Evolutionary conservation across 2,113 vertebrate genomes (phyloP).

Genomic region (Haemorhous mexicanus): DNA sequence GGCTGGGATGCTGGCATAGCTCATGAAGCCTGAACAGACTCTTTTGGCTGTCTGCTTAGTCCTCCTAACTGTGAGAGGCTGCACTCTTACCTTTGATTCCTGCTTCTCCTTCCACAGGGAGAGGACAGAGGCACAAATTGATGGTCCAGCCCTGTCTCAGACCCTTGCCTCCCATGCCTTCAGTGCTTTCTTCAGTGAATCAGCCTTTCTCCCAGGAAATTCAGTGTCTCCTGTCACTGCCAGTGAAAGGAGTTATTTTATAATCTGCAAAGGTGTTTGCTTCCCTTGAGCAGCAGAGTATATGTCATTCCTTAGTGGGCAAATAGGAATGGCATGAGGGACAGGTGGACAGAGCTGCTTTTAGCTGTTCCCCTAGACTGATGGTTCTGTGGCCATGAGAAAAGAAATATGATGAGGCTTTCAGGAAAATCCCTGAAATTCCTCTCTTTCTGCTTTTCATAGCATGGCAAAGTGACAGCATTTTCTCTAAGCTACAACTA

Average conservation of each 20-base stretch:
- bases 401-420: not conserved
- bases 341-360: not conserved
- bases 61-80: not conserved
- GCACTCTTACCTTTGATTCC: not conserved
- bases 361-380: not conserved
- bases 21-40: not conserved
- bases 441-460: not conserved
- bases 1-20: not conserved
- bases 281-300: not conserved
- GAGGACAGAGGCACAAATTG: not conserved
- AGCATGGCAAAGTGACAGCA: not conserved
- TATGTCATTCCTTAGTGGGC: not conserved
- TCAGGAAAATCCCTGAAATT: not conserved
- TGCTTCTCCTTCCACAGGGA: not conserved
- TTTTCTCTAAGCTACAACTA: not conserved
- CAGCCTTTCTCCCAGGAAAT: not conserved
- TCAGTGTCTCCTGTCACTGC: not conserved
- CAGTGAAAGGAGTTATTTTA: not conserved
- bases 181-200: not conserved
- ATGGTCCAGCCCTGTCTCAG: not conserved
- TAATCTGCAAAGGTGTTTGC: not conserved
- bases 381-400: not conserved
- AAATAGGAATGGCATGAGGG: not conserved
- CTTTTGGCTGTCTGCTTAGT: not conserved
- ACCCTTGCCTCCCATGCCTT: not conserved